Evolutionary conservation across 2,113 vertebrate genomes (phyloP).

Genomic region (Casuarius casuarius): DNA sequence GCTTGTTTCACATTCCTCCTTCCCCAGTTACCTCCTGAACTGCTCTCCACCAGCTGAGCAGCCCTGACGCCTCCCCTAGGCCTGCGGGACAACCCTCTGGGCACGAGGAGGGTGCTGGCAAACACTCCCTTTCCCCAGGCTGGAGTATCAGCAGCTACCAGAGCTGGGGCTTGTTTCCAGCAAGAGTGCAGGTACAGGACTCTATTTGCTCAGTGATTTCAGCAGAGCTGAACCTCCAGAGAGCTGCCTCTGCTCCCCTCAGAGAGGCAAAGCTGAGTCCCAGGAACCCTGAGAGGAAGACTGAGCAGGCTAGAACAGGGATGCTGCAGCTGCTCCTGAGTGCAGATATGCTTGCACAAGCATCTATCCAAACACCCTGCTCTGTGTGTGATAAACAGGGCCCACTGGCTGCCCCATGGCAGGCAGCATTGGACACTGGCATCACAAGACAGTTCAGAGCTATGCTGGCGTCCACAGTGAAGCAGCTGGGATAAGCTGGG

Average conservation of each 20-base stretch:
- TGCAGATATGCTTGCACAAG: neutral
- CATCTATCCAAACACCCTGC: neutral
- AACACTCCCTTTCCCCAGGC: neutral
- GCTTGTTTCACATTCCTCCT: neutral
- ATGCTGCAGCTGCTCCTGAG: neutral
- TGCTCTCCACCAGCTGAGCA: neutral
- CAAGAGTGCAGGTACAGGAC: neutral
- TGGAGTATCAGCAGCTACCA: neutral
- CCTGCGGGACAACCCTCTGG: neutral
- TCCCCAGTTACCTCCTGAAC: neutral
- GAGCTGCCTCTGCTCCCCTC: neutral
- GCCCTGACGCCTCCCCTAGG: neutral
- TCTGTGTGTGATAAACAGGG: neutral
- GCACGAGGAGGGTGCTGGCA: neutral
- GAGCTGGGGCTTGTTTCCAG: neutral
- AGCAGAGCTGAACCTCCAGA: neutral
- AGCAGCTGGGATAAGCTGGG: neutral
- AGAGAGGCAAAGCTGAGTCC: neutral
- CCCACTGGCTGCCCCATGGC: neutral
- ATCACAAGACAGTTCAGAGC: conserved; percentile 21
- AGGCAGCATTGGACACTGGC: conserved; percentile 62
- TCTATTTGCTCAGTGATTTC: neutral
- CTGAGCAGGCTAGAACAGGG: neutral
- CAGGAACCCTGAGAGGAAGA: neutral
- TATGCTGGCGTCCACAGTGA: neutral